Evolutionary conservation across 2,113 vertebrate genomes (phyloP), one percentile per base, ranked within the genome.

Genomic region (Epinephelus moara): DNA sequence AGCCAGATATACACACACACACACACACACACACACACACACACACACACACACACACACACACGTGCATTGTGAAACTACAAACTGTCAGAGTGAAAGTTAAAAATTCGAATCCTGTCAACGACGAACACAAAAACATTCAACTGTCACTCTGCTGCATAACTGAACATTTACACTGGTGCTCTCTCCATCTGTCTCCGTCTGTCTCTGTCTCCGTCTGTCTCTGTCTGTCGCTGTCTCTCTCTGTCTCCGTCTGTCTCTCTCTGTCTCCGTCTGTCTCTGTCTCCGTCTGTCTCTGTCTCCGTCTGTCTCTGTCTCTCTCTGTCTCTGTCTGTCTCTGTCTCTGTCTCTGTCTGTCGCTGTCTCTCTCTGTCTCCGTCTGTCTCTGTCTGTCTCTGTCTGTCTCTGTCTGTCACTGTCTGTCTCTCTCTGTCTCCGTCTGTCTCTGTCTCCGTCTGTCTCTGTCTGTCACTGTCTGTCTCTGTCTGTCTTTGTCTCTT

Each of bases 21-120:
- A 42, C 19, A 64, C 21, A 69, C 62, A 56, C 33, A 68, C 57
- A 37, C 61, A 49, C 75, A 77, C 33, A 68, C 69, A 49, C 45
- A 30, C 40, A 23, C 55, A 30, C 33, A 37, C 33, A 45, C 8
- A 40, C 40, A 45, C 40, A n/a, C 19, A 64, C 62, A 42, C 19
- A 64, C 21, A 69, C 57, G 52, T 25, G 66, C 57, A 64, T 23
- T 63, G 15, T 81, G 88, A 91, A 89, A 91, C 72, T 71, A 2
- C 10, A 15, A 37, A 62, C 64, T 57, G 90, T 94, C 89, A 94
- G 85, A 93, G 73, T 80, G 93, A 93, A 90, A 94, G 91, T 91
- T 88, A 18, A 81, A 79, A 77, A 82, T 67, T 92, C 11, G 27
- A 82, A 77, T 74, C 72, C 19, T 70, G 40, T 27, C 49, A 78